Evolutionary conservation across 2,113 vertebrate species (phyloP).

Genomic region (Toxotes chatareus): DNA sequence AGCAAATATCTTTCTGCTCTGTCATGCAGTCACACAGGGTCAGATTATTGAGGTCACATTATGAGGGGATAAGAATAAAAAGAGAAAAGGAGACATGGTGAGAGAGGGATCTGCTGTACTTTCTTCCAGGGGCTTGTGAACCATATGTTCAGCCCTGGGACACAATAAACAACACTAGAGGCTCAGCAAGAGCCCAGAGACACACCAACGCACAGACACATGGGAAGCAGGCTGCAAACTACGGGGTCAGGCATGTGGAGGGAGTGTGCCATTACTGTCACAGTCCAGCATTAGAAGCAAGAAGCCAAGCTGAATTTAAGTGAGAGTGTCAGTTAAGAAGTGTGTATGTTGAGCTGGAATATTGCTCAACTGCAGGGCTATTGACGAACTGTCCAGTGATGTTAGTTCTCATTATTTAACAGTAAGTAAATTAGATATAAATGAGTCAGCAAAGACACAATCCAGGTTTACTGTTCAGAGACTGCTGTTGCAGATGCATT

Average conservation of each 20-base stretch:
- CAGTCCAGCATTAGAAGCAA: not conserved
- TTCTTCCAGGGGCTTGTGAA: constrained; percentile 60
- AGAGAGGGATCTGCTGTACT: constrained; percentile 60
- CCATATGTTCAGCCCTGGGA: constrained; percentile 73
- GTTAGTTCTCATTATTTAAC: constrained; percentile 17
- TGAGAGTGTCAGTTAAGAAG: constrained; percentile 7
- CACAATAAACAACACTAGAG: constrained; percentile 57
- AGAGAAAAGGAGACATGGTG: constrained; percentile 6
- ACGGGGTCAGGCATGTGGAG: constrained; percentile 42
- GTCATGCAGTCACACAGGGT: constrained; percentile 59
- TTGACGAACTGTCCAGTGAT: constrained; percentile 27
- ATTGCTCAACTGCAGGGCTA: not conserved
- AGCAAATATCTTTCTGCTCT: constrained; percentile 47
- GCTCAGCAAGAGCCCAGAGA: constrained; percentile 46
- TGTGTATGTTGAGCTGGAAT: not conserved
- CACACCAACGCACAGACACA: constrained; percentile 31
- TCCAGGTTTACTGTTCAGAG: constrained; percentile 4
- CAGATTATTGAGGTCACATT: constrained; percentile 72
- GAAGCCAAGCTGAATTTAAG: constrained; percentile 5
- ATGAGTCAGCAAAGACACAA: constrained; percentile 5
- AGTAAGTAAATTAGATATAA: constrained; percentile 18
- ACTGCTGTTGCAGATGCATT: not conserved
- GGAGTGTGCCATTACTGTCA: constrained; percentile 33
- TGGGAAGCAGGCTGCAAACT: constrained; percentile 52
- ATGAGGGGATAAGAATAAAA: constrained; percentile 51